Conservation (phyloP, 2,113 vertebrate species). For the Chloebia gouldiae region DNA sequence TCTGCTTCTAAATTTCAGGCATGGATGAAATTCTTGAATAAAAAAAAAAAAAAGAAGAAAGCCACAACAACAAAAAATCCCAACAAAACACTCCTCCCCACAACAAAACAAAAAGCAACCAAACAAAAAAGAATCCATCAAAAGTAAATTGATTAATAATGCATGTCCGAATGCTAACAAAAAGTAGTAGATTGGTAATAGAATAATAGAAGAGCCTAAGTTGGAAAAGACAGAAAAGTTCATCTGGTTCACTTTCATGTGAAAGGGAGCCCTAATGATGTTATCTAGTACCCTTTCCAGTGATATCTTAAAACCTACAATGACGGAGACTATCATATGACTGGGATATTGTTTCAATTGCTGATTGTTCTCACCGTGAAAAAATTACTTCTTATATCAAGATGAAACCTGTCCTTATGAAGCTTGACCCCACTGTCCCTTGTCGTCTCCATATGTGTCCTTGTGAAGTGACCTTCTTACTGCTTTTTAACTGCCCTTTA, state of each 20-base stretch:
- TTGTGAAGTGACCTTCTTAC: background rate
- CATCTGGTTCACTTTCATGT: background rate
- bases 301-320: background rate
- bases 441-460: background rate
- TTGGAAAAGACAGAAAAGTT: background rate
- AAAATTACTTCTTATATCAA: background rate
- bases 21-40: background rate
- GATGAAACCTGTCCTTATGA: background rate
- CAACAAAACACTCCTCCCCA: background rate
- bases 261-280: background rate
- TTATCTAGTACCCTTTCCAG: background rate
- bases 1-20: background rate
- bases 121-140: background rate
- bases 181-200: background rate
- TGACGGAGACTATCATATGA: background rate
- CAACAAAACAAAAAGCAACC: background rate
- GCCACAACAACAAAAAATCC: background rate
- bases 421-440: background rate
- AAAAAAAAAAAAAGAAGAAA: background rate
- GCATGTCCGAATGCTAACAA: background rate
- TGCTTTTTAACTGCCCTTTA: background rate
- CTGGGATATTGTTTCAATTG: background rate
- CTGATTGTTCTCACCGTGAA: background rate
- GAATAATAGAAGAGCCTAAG: background rate
- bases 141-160: background rate